Evolutionary conservation across 2,888 invertebrate genomes (phyloP).

Genomic region (Synergus japonicus): DNA sequence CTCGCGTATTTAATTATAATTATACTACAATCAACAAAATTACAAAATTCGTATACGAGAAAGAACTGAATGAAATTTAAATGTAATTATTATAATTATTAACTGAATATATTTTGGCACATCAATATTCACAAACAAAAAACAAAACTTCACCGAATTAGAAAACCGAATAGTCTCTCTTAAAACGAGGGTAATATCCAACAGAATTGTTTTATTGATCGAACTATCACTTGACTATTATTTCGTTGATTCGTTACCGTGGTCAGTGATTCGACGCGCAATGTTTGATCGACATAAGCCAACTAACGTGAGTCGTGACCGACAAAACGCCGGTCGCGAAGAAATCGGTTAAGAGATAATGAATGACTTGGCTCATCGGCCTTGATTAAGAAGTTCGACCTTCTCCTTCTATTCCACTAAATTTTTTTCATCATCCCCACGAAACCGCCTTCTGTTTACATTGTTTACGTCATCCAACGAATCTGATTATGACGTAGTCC

Average conservation of each 20-base stretch:
- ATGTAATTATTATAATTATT: not conserved
- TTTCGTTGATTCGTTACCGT: conserved; percentile 25
- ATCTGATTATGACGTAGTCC: conserved; percentile 67
- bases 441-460: conserved; percentile 48
- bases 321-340: conserved; percentile 48
- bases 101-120: not conserved
- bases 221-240: conserved; percentile 32
- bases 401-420: conserved; percentile 50
- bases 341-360: conserved; percentile 49
- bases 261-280: conserved; percentile 38
- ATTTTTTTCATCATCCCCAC: conserved; percentile 42
- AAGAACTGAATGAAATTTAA: not conserved
- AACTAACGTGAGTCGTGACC: not conserved
- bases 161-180: not conserved
- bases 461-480: conserved; percentile 69
- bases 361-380: conserved; percentile 50
- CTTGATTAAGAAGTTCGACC: conserved; percentile 56
- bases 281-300: conserved; percentile 34
- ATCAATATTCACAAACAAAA: not conserved
- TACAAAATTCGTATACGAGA: not conserved
- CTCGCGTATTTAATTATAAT: not conserved
- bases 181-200: not conserved
- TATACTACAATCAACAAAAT: not conserved
- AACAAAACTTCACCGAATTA: not conserved
- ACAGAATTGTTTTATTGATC: conserved; percentile 33